phyloP scores from a whole-genome alignment of 2,797 vertebrate species.

The Botia kubotai region DNA sequence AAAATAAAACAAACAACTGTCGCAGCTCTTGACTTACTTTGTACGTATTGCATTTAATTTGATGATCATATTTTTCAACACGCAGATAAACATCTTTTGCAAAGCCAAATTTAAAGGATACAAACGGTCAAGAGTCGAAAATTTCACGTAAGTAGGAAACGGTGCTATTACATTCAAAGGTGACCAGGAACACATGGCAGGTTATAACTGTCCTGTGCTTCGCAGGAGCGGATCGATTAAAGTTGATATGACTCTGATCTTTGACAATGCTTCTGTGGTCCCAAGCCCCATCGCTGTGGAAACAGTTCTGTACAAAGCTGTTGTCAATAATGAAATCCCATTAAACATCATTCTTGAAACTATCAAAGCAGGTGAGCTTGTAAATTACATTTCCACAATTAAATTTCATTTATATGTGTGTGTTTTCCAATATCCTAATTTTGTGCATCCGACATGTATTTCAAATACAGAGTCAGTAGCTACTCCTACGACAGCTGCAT shows the following conservation, averaged over 20 bases:
- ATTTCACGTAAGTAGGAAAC: constrained; percentile 22
- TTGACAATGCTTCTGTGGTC: constrained; percentile 6
- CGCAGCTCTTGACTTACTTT: too few relatives aligned
- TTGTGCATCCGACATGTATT: background rate
- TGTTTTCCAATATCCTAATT: background rate
- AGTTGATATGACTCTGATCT: constrained; percentile 28
- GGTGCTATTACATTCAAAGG: background rate
- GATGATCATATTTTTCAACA: background rate
- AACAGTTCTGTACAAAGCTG: background rate
- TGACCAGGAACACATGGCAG: background rate
- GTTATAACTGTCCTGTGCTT: background rate
- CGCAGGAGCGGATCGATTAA: background rate
- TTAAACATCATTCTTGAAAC: background rate
- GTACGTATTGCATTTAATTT: background rate
- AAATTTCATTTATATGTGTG: background rate
- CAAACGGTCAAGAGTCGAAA: constrained; percentile 26
- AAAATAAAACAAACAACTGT: too few relatives aligned
- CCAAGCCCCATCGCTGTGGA: background rate
- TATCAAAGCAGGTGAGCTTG: constrained; percentile 29
- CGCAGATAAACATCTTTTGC: constrained; percentile 41
- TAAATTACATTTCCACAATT: background rate
- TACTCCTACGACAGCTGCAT: background rate
- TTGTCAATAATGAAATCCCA: too few relatives aligned
- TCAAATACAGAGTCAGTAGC: background rate
- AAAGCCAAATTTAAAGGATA: background rate